phyloP scores from a whole-genome alignment of 2,113 vertebrate species.

The Mustelus asterias region DNA sequence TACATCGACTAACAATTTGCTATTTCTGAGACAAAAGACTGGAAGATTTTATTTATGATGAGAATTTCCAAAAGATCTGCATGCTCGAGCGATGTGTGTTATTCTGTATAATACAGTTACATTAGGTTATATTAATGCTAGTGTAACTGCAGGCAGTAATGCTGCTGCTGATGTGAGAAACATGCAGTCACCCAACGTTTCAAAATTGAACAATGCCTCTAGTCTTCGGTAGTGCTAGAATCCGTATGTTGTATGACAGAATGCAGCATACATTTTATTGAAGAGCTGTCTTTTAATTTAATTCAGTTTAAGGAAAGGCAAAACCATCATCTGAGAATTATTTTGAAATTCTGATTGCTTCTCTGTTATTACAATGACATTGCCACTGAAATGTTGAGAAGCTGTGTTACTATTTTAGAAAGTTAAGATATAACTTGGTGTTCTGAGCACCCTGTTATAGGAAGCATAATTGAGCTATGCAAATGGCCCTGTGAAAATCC shows the following conservation, averaged over 20 bases:
- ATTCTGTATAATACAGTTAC: neutral
- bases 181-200: neutral
- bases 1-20: neutral
- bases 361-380: neutral
- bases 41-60: neutral
- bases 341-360: neutral
- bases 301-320: neutral
- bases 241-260: neutral
- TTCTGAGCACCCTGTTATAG: neutral
- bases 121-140: neutral
- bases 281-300: neutral
- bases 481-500: neutral
- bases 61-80: neutral
- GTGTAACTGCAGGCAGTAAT: neutral
- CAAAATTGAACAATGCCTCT: neutral
- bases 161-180: neutral
- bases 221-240: neutral
- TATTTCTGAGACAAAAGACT: neutral
- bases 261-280: neutral
- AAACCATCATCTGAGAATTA: neutral
- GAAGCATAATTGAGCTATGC: neutral
- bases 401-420: neutral
- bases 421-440: too few species aligned
- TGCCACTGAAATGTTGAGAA: neutral
- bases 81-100: neutral